A percentile compares a stretch with the other conserved stretches of the same genome.
Conservation (phyloP, 2,113 vertebrate genomes). For the Antidorcas marsupialis region DNA sequence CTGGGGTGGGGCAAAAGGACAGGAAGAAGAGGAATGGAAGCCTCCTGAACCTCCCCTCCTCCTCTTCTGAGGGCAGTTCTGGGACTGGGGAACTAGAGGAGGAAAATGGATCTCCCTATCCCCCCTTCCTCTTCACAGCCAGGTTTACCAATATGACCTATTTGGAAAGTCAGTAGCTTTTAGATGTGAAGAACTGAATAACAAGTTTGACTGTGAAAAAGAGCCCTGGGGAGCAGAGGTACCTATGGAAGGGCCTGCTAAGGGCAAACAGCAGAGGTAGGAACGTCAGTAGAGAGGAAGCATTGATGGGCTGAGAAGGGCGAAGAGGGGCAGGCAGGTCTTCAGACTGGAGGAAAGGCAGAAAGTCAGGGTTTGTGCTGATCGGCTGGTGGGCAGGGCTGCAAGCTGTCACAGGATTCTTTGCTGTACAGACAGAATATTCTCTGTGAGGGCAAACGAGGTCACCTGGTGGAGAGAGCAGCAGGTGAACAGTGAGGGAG, state of each 20-base stretch:
- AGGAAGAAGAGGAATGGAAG: background rate
- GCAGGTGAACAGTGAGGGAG: background rate
- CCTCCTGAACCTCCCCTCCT: background rate
- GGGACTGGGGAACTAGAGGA: background rate
- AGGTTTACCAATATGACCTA: background rate
- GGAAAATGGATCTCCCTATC: background rate
- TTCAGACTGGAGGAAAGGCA: background rate
- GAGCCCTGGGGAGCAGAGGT: background rate
- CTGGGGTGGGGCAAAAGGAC: background rate
- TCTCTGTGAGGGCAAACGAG: background rate
- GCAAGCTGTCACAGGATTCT: background rate
- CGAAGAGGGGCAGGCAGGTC: no score
- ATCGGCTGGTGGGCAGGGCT: background rate
- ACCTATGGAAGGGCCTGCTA: background rate
- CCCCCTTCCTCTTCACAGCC: background rate
- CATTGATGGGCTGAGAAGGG: background rate
- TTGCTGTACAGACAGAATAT: background rate
- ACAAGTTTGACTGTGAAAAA: background rate
- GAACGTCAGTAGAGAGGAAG: background rate
- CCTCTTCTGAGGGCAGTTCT: background rate
- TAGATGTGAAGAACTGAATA: background rate
- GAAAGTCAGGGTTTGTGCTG: background rate
- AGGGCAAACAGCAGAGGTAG: background rate
- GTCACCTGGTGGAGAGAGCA: background rate
- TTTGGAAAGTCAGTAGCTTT: background rate